Percentiles rank a stretch among this genome's conserved stretches.
Conservation (phyloP, 2,888 invertebrate species). For the Apotomis betuletana region DNA sequence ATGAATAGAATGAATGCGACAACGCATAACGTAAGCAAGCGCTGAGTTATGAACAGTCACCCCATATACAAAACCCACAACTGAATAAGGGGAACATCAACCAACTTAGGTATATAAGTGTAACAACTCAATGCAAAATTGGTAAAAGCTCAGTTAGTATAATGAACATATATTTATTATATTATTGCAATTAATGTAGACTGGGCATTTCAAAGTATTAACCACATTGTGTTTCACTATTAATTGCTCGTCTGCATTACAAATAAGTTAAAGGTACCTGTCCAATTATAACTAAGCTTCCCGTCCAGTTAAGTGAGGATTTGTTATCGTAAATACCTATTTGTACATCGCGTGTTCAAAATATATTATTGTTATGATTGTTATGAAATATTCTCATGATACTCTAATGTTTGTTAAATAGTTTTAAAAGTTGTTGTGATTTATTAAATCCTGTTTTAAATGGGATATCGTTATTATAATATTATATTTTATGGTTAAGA, state of each 20-base stretch:
- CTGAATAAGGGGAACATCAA: not conserved
- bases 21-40: not conserved
- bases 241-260: not conserved
- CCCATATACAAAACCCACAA: not conserved
- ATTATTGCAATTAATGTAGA: too few species aligned
- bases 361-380: constrained; percentile 6
- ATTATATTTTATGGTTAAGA: constrained; percentile 52
- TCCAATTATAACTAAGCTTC: not conserved
- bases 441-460: constrained; percentile 52
- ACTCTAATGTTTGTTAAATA: constrained; percentile 46
- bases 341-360: constrained; percentile 4
- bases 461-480: constrained; percentile 54
- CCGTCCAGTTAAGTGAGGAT: not conserved
- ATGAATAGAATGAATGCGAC: not conserved
- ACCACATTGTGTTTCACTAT: too few species aligned
- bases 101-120: not conserved
- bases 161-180: too few species aligned
- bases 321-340: constrained; percentile 2
- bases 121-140: not conserved
- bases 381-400: constrained; percentile 25
- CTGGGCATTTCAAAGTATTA: not conserved
- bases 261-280: constrained; percentile 9
- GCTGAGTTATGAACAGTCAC: not conserved
- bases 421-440: constrained; percentile 53
- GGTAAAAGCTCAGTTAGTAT: too few species aligned